A percentile compares a stretch with the other conserved stretches of the same genome.
Conservation (phyloP, 2,113 vertebrate species). For the Neodontobutis hainanensis region DNA sequence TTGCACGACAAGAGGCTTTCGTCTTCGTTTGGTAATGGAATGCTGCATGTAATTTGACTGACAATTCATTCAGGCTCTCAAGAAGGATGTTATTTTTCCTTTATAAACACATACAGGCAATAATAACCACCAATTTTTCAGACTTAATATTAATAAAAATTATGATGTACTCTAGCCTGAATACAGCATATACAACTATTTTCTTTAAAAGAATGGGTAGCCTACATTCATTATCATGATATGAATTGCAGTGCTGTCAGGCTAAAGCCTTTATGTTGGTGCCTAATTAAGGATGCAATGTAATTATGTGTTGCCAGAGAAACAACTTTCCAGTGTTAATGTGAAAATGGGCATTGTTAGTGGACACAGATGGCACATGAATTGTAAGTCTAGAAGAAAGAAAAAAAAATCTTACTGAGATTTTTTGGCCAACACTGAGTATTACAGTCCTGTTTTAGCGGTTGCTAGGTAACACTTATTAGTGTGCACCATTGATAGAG, state of each 20-base stretch:
- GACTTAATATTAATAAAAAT: no score
- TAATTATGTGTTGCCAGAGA: conserved; percentile 55
- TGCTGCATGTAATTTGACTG: conserved; percentile 29
- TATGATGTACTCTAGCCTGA: background rate
- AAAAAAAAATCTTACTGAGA: conserved; percentile 54
- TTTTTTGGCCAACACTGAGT: conserved; percentile 61
- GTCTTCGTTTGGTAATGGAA: conserved; percentile 37
- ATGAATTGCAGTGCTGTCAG: conserved; percentile 7
- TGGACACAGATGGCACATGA: conserved; percentile 75
- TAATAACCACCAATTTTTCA: background rate
- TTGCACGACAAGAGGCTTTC: conserved; percentile 25
- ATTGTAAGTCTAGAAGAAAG: conserved; percentile 63
- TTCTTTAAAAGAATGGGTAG: no score
- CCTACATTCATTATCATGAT: background rate
- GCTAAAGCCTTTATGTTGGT: conserved; percentile 33
- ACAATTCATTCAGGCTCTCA: conserved; percentile 13
- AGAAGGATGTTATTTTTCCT: background rate
- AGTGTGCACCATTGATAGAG: conserved; percentile 46
- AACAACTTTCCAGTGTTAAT: conserved; percentile 59
- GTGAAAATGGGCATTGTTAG: conserved; percentile 56
- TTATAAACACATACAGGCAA: conserved; percentile 13
- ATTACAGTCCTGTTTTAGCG: conserved; percentile 62
- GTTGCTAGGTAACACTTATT: conserved; percentile 78
- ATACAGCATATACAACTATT: no score
- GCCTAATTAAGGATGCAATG: conserved; percentile 50